These are phyloP conservation scores for Xylocampa areola DNA, from an alignment of 2,888 invertebrate genomes.

Conservation along the genomic window DNA sequence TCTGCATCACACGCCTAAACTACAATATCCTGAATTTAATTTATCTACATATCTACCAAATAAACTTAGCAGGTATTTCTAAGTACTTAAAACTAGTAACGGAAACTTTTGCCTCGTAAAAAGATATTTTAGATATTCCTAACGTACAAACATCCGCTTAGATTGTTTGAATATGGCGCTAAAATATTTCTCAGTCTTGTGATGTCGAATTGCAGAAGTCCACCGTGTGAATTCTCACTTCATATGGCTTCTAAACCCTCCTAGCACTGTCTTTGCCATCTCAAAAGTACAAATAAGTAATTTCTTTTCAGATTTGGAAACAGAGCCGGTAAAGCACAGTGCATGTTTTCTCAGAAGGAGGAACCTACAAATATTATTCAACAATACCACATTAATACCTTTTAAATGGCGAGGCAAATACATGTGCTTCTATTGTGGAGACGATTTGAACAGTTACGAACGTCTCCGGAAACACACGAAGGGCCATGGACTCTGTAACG, in stretches of 20 bases:
- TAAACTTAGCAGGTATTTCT: too few relatives aligned
- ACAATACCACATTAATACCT: conserved; percentile 81
- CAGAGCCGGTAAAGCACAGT: conserved; percentile 65
- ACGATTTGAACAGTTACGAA: conserved; percentile 64
- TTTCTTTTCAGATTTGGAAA: conserved; percentile 84
- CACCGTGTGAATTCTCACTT: neutral
- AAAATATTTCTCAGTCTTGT: too few relatives aligned
- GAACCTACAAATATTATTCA: conserved; percentile 80
- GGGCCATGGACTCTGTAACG: conserved; percentile 71
- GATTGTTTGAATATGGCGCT: too few relatives aligned
- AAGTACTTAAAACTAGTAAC: too few relatives aligned
- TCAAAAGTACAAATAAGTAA: conserved; percentile 75
- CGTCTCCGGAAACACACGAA: conserved; percentile 73
- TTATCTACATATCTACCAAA: too few relatives aligned
- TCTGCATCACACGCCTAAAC: too few relatives aligned
- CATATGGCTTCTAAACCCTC: conserved; percentile 9
- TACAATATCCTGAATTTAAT: too few relatives aligned
- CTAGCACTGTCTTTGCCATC: conserved; percentile 37
- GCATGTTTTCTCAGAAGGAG: conserved; percentile 60
- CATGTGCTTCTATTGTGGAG: conserved; percentile 81
- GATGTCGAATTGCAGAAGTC: too few relatives aligned
- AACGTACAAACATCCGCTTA: too few relatives aligned
- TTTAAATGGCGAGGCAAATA: conserved; percentile 83
- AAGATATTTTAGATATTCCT: too few relatives aligned
- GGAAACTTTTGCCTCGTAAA: too few relatives aligned